These are phyloP conservation scores for Apantesis nais DNA, from an alignment of 2,888 invertebrate species.

Conservation along the genomic window DNA sequence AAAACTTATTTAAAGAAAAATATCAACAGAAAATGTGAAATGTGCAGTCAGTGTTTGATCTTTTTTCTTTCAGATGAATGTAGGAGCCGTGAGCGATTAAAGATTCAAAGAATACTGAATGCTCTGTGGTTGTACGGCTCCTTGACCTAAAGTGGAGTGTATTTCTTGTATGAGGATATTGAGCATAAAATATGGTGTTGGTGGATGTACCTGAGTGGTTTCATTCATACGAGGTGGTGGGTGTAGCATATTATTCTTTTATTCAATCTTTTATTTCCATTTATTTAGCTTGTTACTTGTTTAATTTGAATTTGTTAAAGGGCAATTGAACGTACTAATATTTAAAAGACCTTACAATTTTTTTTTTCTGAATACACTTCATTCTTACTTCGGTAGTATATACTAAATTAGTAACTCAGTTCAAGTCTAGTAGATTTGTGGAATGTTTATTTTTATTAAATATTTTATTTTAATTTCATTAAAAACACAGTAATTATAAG, in stretches of 20 bases:
- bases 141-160: conserved; percentile 28
- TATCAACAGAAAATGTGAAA: conserved; percentile 32
- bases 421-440: neutral
- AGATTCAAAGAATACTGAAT: conserved; percentile 44
- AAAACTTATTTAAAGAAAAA: conserved; percentile 31
- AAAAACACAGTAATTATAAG: neutral
- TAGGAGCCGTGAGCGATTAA: conserved; percentile 34
- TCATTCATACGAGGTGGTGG: neutral
- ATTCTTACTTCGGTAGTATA: neutral
- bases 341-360: neutral
- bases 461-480: neutral
- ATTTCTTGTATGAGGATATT: conserved; percentile 13
- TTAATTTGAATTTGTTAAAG: neutral
- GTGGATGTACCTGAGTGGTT: neutral
- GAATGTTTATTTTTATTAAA: neutral
- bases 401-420: neutral
- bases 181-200: conserved; percentile 1
- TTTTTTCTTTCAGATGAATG: conserved; percentile 26
- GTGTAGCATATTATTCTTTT: neutral
- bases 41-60: conserved; percentile 39
- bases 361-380: no score
- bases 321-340: neutral
- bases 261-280: neutral
- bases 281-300: neutral
- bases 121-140: conserved; percentile 15